Percentiles rank a stretch among this genome's conserved stretches.
phyloP scores from a whole-genome alignment of 2,888 invertebrate species.

The Acrobeloides nanus region DNA sequence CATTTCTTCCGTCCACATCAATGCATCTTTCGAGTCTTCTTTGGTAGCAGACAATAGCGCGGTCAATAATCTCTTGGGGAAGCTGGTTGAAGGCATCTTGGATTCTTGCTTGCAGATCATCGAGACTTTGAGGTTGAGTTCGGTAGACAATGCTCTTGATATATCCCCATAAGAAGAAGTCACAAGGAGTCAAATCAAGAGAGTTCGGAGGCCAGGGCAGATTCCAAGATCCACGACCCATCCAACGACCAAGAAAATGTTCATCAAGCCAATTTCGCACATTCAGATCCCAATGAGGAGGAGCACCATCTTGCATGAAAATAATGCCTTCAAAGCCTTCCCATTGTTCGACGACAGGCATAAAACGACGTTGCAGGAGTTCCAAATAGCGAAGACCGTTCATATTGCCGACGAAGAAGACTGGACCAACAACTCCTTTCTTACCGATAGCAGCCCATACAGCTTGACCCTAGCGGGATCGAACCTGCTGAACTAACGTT shows the following conservation, averaged over 20 bases:
- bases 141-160: constrained; percentile 7
- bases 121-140: constrained; percentile 2
- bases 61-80: too few relatives aligned
- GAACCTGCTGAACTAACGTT: too few relatives aligned
- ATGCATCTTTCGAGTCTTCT: too few relatives aligned
- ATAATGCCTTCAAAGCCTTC: constrained; percentile 13
- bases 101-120: constrained; percentile 7
- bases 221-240: constrained; percentile 21
- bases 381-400: constrained; percentile 14
- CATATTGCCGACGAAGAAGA: constrained; percentile 14
- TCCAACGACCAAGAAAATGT: constrained; percentile 21
- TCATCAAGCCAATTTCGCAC: constrained; percentile 20
- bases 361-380: constrained; percentile 17
- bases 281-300: constrained; percentile 19
- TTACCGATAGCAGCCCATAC: constrained; percentile 19
- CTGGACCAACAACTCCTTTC: constrained; percentile 18
- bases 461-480: too few relatives aligned
- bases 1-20: too few relatives aligned
- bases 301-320: constrained; percentile 27
- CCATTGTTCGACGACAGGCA: constrained; percentile 8
- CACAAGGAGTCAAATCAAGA: constrained; percentile 17
- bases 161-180: constrained; percentile 14
- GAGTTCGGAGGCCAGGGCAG: constrained; percentile 22
- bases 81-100: too few relatives aligned
- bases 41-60: too few relatives aligned